These are phyloP conservation scores for Brachionichthys hirsutus DNA, from an alignment of 2,113 vertebrate genomes.

Conservation along the genomic window DNA sequence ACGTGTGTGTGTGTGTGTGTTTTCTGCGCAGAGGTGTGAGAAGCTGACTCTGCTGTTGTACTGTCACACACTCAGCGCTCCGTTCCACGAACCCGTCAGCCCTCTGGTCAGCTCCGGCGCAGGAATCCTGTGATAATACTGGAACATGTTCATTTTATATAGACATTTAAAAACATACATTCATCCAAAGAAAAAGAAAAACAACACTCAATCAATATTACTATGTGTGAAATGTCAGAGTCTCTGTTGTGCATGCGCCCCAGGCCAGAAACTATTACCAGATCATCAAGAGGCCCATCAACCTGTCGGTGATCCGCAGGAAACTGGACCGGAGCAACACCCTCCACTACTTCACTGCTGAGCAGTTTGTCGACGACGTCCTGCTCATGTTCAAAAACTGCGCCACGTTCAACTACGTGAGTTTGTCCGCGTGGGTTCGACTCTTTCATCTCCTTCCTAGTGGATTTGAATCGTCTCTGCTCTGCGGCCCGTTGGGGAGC, in stretches of 20 bases:
- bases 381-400: slow-evolving; percentile 96
- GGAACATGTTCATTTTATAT: background rate
- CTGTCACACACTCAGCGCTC: slow-evolving; percentile 86
- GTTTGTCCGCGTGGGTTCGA: slow-evolving; percentile 46
- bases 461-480: too few species aligned
- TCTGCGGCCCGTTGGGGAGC: too few species aligned
- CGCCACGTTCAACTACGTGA: slow-evolving; percentile 92
- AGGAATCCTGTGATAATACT: background rate
- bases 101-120: slow-evolving; percentile 81
- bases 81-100: slow-evolving; percentile 91
- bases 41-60: slow-evolving; percentile 86
- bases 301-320: slow-evolving; percentile 86
- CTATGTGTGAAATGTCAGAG: too few species aligned
- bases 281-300: slow-evolving; percentile 92
- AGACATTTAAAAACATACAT: background rate
- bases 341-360: slow-evolving; percentile 83
- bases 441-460: background rate
- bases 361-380: slow-evolving; percentile 88
- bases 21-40: slow-evolving; percentile 85
- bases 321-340: slow-evolving; percentile 85
- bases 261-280: slow-evolving; percentile 94
- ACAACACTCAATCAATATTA: too few species aligned
- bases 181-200: too few species aligned
- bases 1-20: slow-evolving; percentile 14
- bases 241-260: slow-evolving; percentile 23